Conservation (phyloP, 92 coral and sea anemone genomes). For the Pocillopora meandrina region DNA sequence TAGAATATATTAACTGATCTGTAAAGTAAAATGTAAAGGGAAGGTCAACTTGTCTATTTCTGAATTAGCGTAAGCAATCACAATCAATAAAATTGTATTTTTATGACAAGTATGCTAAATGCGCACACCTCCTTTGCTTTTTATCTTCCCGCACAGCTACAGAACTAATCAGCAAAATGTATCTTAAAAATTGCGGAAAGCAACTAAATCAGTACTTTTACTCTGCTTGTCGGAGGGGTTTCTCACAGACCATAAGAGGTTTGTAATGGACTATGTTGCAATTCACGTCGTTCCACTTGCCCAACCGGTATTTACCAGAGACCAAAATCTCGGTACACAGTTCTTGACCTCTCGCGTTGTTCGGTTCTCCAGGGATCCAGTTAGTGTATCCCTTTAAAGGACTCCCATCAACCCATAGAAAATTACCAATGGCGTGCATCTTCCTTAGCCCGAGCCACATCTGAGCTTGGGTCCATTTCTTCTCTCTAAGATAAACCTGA, state of each 20-base stretch:
- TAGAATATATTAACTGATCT: too few relatives aligned
- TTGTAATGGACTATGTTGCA: background rate
- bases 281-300: slow-evolving; percentile 16
- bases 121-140: too few relatives aligned
- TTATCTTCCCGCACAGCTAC: too few relatives aligned
- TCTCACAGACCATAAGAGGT: background rate
- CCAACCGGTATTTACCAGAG: too few relatives aligned
- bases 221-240: background rate
- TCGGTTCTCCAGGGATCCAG: slow-evolving; percentile 28
- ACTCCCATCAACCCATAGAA: slow-evolving; percentile 23
- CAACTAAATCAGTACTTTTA: background rate
- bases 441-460: slow-evolving; percentile 19
- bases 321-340: slow-evolving; percentile 15
- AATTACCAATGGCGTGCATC: background rate
- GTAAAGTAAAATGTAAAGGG: too few relatives aligned
- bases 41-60: too few relatives aligned
- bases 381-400: slow-evolving; percentile 12
- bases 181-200: too few relatives aligned
- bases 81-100: too few relatives aligned
- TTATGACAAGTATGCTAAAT: too few relatives aligned
- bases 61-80: too few relatives aligned
- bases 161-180: too few relatives aligned
- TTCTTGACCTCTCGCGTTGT: background rate
- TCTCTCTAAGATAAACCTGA: background rate
- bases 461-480: background rate